Conservation (phyloP, 2,797 vertebrate genomes). For the Synaphobranchus kaupii region DNA sequence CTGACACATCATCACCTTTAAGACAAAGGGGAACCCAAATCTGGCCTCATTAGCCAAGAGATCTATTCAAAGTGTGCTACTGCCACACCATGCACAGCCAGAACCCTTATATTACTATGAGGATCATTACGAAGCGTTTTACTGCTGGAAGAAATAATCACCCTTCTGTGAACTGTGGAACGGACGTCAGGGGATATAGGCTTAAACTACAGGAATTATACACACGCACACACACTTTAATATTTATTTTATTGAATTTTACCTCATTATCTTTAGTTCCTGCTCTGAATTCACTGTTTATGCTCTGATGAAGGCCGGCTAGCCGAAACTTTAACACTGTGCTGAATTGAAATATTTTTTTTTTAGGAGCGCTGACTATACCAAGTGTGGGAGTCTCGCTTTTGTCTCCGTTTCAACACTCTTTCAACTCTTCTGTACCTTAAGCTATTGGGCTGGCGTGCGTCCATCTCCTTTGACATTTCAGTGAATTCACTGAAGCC, state of each 20-base stretch:
- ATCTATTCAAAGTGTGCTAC: background rate
- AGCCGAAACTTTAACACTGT: no score
- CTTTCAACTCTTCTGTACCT: no score
- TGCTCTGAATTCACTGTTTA: background rate
- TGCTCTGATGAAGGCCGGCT: no score
- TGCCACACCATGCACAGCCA: background rate
- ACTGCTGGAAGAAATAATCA: background rate
- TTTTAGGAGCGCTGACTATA: no score
- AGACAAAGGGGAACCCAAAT: background rate
- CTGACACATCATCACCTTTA: background rate
- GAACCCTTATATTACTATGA: background rate
- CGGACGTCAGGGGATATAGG: background rate
- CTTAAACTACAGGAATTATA: background rate
- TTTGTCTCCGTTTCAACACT: no score
- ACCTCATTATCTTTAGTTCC: background rate
- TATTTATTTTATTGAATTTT: background rate
- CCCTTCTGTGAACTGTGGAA: background rate
- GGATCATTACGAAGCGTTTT: background rate
- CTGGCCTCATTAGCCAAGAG: constrained; percentile 10
- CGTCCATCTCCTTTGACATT: no score
- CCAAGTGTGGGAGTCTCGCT: no score
- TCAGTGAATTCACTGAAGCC: no score
- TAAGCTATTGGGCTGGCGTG: no score
- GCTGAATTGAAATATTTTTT: no score
- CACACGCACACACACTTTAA: background rate